These are phyloP conservation scores for Otolemur garnettii DNA, from an alignment of 2,113 vertebrate genomes.

Conservation along the genomic window DNA sequence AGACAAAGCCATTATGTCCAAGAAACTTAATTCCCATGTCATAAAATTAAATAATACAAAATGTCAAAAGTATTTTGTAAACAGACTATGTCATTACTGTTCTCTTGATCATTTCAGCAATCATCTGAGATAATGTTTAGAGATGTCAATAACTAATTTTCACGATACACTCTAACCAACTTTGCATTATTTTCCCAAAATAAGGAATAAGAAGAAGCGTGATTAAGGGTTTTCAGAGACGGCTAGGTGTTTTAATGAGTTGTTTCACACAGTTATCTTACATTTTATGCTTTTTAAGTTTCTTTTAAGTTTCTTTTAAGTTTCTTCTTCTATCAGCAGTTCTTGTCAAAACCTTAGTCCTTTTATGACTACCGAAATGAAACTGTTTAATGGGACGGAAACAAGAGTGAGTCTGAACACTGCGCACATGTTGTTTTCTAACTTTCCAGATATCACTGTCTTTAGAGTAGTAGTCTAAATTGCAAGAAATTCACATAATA, in stretches of 20 bases:
- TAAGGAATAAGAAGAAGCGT: not conserved
- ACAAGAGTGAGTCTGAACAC: not conserved
- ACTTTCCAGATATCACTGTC: not conserved
- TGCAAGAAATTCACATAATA: not conserved
- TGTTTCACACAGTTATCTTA: not conserved
- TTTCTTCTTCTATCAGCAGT: not conserved
- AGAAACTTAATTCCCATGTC: not conserved
- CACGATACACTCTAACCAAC: not conserved
- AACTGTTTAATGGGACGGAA: not conserved
- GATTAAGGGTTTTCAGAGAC: not conserved
- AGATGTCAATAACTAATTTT: not conserved
- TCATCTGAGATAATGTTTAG: not conserved
- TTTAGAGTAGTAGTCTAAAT: not conserved
- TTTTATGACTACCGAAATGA: not conserved
- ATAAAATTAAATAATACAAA: not conserved
- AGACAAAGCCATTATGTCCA: not conserved
- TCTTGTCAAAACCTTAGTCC: not conserved
- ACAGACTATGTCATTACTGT: not conserved
- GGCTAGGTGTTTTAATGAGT: not conserved
- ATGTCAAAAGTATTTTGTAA: not conserved
- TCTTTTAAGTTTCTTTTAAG: not conserved
- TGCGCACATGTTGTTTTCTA: not conserved
- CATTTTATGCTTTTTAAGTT: not conserved
- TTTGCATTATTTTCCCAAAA: slow-evolving; percentile 23
- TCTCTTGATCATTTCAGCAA: not conserved